Evolutionary conservation across 2,113 vertebrate species (phyloP).

Genomic region (Grallaria varia): DNA sequence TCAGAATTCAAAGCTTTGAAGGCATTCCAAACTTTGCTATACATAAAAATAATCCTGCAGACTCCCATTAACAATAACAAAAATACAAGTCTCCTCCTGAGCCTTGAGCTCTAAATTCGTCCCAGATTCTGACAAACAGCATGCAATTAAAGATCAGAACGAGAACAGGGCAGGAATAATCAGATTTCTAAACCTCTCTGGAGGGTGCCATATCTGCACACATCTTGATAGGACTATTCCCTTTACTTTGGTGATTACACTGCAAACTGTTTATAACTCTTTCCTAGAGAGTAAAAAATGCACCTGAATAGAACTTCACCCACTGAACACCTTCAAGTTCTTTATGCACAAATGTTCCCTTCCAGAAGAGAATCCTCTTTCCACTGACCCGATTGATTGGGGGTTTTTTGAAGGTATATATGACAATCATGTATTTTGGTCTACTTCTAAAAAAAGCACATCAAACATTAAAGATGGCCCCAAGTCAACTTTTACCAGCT

Average conservation of each 20-base stretch:
- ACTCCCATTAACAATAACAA: not conserved
- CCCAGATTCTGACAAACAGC: slow-evolving; percentile 10
- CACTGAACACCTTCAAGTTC: not conserved
- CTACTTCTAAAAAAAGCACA: not conserved
- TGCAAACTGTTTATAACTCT: not conserved
- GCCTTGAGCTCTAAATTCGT: not conserved
- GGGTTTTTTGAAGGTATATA: not conserved
- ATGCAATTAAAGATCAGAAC: not conserved
- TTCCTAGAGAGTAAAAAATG: not conserved
- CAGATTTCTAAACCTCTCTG: not conserved
- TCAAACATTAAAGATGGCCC: not conserved
- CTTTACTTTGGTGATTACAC: not conserved
- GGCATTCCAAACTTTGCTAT: not conserved
- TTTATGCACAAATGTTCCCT: not conserved
- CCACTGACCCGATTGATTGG: not conserved
- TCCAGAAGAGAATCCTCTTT: not conserved
- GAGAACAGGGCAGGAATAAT: not conserved
- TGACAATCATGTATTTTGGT: not conserved
- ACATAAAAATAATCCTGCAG: not conserved
- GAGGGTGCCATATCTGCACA: not conserved
- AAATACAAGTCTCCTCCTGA: not conserved
- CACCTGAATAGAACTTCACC: not conserved
- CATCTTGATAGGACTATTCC: not conserved
- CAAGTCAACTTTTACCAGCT: not conserved
- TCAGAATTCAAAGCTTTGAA: not conserved